phyloP scores from a whole-genome alignment of 1,140 invertebrate genomes.

The Gonioctena quinquepunctata region DNA sequence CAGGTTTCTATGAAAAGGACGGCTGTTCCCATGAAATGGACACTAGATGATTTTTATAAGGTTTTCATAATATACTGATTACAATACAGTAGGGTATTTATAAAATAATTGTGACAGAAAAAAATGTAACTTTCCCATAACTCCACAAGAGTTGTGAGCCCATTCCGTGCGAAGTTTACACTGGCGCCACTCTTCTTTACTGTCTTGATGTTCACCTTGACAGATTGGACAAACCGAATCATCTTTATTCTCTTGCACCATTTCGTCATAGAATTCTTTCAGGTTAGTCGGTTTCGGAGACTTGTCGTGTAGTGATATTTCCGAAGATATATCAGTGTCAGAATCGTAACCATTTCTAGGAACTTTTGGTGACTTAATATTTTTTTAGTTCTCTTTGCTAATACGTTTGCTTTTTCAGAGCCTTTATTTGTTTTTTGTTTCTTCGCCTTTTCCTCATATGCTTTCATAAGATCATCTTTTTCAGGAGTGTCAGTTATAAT shows the following conservation, averaged over 20 bases:
- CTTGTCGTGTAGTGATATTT: neutral
- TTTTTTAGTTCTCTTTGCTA: neutral
- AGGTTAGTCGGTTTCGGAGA: neutral
- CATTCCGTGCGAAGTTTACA: neutral
- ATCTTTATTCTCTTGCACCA: neutral
- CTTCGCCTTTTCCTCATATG: neutral
- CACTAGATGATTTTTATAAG: neutral
- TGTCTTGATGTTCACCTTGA: neutral
- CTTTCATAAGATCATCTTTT: neutral
- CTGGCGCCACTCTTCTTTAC: neutral
- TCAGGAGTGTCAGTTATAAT: neutral
- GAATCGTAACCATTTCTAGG: neutral
- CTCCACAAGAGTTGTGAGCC: constrained; percentile 7
- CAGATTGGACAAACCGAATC: neutral
- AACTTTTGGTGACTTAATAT: neutral
- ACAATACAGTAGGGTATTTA: neutral
- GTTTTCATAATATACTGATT: neutral
- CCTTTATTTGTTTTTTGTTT: neutral
- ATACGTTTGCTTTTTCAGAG: neutral
- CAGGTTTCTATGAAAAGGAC: neutral
- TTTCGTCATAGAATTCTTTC: neutral
- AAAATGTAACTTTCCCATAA: neutral
- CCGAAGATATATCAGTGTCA: neutral
- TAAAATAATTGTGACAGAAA: neutral
- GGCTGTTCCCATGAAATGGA: constrained; percentile 2